These are phyloP conservation scores for Alviniconcha strummeri DNA, from an alignment of 2,888 invertebrate species.

Conservation along the genomic window DNA sequence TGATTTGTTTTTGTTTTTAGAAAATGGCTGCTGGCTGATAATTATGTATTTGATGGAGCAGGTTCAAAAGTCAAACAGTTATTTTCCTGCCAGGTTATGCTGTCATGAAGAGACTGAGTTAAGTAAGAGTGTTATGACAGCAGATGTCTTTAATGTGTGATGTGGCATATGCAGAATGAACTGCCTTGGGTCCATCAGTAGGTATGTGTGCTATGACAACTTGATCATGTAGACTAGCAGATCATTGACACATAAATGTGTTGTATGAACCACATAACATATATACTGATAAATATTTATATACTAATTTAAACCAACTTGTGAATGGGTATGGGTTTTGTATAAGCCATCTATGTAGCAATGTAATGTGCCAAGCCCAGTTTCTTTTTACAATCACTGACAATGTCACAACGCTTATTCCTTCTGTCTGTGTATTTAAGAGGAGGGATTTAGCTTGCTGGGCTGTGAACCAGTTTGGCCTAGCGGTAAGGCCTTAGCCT, in stretches of 20 bases:
- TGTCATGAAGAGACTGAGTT: not conserved
- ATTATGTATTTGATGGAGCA: no score
- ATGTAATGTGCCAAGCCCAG: no score
- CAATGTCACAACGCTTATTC: no score
- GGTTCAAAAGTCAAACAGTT: not conserved
- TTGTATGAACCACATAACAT: not conserved
- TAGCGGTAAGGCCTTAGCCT: no score
- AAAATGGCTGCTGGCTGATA: no score
- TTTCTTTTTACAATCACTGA: no score
- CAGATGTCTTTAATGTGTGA: not conserved
- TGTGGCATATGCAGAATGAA: not conserved
- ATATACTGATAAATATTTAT: not conserved
- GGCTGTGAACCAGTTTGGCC: no score
- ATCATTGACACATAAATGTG: not conserved
- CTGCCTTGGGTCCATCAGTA: not conserved
- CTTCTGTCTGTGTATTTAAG: no score
- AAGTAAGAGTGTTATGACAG: not conserved
- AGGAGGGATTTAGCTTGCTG: no score
- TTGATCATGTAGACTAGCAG: not conserved
- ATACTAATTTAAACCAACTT: not conserved
- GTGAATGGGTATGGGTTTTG: not conserved
- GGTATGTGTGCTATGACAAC: not conserved
- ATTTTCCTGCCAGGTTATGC: not conserved
- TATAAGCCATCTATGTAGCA: not conserved
- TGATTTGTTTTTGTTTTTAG: not conserved